Conservation (phyloP, 2,113 vertebrate genomes). For the Halcyon malimbica region DNA sequence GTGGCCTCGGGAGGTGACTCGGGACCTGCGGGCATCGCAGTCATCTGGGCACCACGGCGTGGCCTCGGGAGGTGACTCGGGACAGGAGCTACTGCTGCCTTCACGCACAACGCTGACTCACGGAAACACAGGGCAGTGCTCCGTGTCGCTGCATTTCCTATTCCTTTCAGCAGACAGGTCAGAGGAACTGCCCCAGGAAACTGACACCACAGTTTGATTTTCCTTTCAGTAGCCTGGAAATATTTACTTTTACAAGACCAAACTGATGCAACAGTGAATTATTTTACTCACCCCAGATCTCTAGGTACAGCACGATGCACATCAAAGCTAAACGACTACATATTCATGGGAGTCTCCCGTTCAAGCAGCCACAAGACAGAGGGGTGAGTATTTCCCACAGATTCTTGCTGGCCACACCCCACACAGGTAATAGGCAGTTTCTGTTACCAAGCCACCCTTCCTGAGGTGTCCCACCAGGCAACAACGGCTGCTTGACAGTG, state of each 20-base stretch:
- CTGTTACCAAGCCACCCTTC: neutral
- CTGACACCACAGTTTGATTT: neutral
- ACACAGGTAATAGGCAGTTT: fast-evolving
- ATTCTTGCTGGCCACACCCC: fast-evolving
- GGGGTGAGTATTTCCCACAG: fast-evolving
- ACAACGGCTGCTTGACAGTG: too few species aligned
- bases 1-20: too few species aligned
- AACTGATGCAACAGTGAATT: neutral
- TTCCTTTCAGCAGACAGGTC: neutral
- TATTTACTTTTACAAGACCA: neutral
- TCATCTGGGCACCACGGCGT: too few species aligned
- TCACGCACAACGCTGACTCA: too few species aligned
- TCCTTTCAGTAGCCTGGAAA: neutral
- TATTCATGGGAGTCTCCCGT: neutral
- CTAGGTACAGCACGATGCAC: fast-evolving
- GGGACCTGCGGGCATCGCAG: too few species aligned
- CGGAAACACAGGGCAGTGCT: too few species aligned
- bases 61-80: neutral
- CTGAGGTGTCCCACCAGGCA: too few species aligned
- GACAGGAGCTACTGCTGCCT: too few species aligned
- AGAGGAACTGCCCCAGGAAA: neutral
- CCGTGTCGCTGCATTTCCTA: neutral
- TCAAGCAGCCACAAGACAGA: neutral
- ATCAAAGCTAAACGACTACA: fast-evolving
- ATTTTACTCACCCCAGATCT: neutral